Evolutionary conservation across 2,888 invertebrate species (phyloP).

Genomic region (Tricholauxania praeusta): DNA sequence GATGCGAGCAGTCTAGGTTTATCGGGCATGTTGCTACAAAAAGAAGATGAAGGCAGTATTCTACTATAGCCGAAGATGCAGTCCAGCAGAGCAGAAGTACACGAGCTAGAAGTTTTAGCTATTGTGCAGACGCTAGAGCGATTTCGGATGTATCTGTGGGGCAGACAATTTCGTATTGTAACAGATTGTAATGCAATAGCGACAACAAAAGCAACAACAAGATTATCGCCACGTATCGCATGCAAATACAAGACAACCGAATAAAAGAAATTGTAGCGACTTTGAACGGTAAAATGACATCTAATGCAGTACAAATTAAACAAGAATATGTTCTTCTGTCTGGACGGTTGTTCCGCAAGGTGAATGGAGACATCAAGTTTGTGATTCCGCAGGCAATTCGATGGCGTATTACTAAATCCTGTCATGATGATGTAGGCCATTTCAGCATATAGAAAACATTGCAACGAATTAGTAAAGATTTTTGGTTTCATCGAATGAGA

Average conservation of each 20-base stretch:
- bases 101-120: too few relatives aligned
- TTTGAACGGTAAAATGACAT: neutral
- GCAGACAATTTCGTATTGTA: too few relatives aligned
- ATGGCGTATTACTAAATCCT: slow-evolving; percentile 47
- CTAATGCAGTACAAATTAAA: neutral
- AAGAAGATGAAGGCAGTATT: too few relatives aligned
- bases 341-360: slow-evolving; percentile 42
- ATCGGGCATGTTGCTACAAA: too few relatives aligned
- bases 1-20: too few relatives aligned
- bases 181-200: too few relatives aligned
- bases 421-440: slow-evolving; percentile 51
- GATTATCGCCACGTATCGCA: too few relatives aligned
- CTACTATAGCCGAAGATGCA: too few relatives aligned
- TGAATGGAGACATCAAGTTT: slow-evolving; percentile 23
- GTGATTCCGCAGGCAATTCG: slow-evolving; percentile 44
- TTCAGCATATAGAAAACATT: slow-evolving; percentile 48
- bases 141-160: too few relatives aligned
- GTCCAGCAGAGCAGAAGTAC: too few relatives aligned
- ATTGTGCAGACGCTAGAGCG: too few relatives aligned
- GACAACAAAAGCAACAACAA: too few relatives aligned
- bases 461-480: slow-evolving; percentile 39
- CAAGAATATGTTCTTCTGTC: slow-evolving; percentile 37
- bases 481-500: slow-evolving; percentile 48
- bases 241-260: slow-evolving; percentile 23
- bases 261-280: neutral